A percentile compares a stretch with the other conserved stretches of the same genome.
These are phyloP conservation scores for Seira ritae DNA, from an alignment of 2,888 invertebrate genomes.

Conservation along the genomic window DNA sequence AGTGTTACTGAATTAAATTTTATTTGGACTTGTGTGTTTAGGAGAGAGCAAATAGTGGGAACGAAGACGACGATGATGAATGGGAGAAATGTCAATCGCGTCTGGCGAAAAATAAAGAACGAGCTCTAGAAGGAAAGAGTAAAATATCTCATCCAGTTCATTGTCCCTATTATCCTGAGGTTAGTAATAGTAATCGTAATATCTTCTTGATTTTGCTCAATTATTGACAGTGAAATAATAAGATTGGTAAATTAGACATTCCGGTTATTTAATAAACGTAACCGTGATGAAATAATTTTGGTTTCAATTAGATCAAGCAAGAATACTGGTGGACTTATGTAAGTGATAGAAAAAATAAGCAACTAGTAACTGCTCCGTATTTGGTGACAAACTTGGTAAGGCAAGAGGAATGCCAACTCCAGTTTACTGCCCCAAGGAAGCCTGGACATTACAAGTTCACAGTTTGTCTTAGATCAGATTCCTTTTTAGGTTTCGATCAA, in stretches of 20 bases:
- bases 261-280: too few species aligned
- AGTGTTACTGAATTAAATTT: conserved; percentile 18
- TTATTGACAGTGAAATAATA: too few species aligned
- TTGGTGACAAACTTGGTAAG: conserved; percentile 94
- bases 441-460: conserved; percentile 94
- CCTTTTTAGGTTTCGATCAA: conserved; percentile 97
- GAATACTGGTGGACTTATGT: conserved; percentile 99
- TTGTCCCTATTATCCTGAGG: conserved; percentile 95
- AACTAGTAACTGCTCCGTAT: conserved; percentile 93
- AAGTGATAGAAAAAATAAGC: conserved; percentile 94
- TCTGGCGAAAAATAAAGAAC: conserved; percentile 87
- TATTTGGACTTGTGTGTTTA: conserved; percentile 60
- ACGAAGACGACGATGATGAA: conserved; percentile 84
- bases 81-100: conserved; percentile 96
- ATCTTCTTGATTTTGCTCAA: too few species aligned
- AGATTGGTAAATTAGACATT: too few species aligned
- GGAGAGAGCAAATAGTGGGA: conserved; percentile 66
- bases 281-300: too few species aligned
- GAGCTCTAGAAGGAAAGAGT: conserved; percentile 92
- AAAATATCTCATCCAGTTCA: conserved; percentile 98
- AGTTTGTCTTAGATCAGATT: conserved; percentile 95
- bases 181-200: conserved; percentile 75
- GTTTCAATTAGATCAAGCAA: conserved; percentile 84
- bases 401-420: conserved; percentile 93
- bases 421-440: conserved; percentile 97